Conservation (phyloP, 1,140 invertebrate genomes). For the Eumaeus atala region DNA sequence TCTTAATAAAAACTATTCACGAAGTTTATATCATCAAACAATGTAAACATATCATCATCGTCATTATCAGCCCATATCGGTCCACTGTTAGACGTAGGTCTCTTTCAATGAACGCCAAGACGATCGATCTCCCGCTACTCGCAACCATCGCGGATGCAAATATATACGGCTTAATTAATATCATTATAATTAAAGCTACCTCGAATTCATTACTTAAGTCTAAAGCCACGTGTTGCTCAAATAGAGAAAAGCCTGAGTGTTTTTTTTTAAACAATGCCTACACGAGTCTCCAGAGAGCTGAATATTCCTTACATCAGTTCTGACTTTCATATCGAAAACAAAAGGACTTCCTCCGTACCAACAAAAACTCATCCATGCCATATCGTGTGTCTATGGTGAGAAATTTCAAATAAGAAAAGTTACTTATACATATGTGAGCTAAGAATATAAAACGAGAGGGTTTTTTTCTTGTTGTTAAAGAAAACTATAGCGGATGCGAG, state of each 20-base stretch:
- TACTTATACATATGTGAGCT: constrained; percentile 41
- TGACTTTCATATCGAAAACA: constrained; percentile 67
- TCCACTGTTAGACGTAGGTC: too few relatives aligned
- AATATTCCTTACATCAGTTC: constrained; percentile 68
- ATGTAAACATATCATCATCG: too few relatives aligned
- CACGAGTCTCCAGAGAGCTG: constrained; percentile 46
- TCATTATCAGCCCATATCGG: too few relatives aligned
- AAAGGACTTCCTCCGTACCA: constrained; percentile 65
- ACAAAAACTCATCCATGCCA: constrained; percentile 71
- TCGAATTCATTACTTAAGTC: constrained; percentile 58
- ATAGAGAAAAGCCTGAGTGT: constrained; percentile 51
- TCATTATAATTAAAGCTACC: constrained; percentile 19
- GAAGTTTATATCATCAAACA: not conserved
- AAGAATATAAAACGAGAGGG: constrained; percentile 56
- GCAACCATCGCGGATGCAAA: too few relatives aligned
- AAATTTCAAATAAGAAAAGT: constrained; percentile 67
- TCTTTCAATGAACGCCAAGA: too few relatives aligned
- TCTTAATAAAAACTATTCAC: too few relatives aligned
- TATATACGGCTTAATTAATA: too few relatives aligned
- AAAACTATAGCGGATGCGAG: constrained; percentile 64
- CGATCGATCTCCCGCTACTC: too few relatives aligned
- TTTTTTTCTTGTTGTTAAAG: constrained; percentile 62
- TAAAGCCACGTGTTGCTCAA: constrained; percentile 56
- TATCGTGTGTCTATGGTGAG: constrained; percentile 71
- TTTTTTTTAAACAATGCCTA: constrained; percentile 69